Conservation (phyloP, 2,888 invertebrate genomes). For the Campopleginae sp. region DNA sequence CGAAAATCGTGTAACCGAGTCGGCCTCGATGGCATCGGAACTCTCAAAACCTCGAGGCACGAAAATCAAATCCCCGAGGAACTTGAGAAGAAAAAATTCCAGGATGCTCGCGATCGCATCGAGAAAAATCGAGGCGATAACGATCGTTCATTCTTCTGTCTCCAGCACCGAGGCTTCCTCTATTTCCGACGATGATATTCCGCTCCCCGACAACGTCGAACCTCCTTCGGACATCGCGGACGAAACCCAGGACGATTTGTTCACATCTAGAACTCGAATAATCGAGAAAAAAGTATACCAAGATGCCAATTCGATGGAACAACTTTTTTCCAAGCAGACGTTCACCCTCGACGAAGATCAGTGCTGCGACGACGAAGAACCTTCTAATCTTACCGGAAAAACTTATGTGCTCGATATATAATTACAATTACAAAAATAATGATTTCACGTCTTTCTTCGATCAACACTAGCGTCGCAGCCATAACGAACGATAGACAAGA, state of each 20-base stretch:
- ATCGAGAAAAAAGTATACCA: conserved; percentile 28
- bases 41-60: not conserved
- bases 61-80: conserved; percentile 10
- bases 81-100: not conserved
- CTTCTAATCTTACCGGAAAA: conserved; percentile 32
- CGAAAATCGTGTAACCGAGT: not conserved
- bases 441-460: not conserved
- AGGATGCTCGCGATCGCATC: not conserved
- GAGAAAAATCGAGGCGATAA: not conserved
- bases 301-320: conserved; percentile 12
- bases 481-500: not conserved
- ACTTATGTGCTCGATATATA: conserved; percentile 48
- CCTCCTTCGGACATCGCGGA: conserved; percentile 17
- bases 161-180: not conserved
- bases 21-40: not conserved
- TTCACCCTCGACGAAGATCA: not conserved
- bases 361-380: conserved; percentile 10
- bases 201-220: not conserved
- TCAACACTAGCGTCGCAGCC: not conserved
- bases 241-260: conserved; percentile 22
- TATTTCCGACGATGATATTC: conserved; percentile 1
- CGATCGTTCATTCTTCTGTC: not conserved
- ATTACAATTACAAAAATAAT: not conserved
- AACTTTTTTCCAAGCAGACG: conserved; percentile 2
- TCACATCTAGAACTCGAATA: conserved; percentile 54